Evolutionary conservation across 2,113 vertebrate genomes (phyloP).

Genomic region (Limnothrissa miodon): DNA sequence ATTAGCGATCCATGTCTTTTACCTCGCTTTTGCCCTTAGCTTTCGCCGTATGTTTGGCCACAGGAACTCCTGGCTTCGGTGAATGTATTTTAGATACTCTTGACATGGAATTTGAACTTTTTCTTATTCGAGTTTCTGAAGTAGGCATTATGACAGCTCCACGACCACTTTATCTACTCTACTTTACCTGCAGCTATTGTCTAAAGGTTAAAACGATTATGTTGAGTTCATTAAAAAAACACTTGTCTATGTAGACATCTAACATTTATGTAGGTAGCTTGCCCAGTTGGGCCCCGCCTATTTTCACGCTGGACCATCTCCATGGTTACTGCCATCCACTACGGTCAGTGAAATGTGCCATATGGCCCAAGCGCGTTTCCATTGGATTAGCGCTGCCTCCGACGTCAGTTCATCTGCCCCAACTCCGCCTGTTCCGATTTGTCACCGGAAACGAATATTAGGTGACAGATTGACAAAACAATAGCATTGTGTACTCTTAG

Average conservation of each 20-base stretch:
- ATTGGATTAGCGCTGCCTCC: neutral
- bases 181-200: neutral
- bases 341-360: neutral
- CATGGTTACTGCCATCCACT: constrained; percentile 46
- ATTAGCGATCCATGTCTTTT: neutral
- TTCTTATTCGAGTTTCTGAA: neutral
- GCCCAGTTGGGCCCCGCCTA: neutral
- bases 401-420: neutral
- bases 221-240: neutral
- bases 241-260: neutral
- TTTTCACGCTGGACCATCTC: constrained; percentile 40
- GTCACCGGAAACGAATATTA: constrained; percentile 16
- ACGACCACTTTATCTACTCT: neutral
- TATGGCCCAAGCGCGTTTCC: neutral
- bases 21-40: constrained; percentile 1
- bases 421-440: constrained; percentile 14
- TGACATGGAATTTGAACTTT: constrained; percentile 10
- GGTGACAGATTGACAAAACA: constrained; percentile 11
- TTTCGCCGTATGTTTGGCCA: constrained; percentile 24
- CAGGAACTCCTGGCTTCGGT: constrained; percentile 2
- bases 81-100: neutral
- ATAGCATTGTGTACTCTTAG: neutral
- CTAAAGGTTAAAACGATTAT: neutral
- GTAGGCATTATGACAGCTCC: neutral
- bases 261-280: neutral